Conservation (phyloP, 2,888 invertebrate genomes). For the Plemyria rubiginata region DNA sequence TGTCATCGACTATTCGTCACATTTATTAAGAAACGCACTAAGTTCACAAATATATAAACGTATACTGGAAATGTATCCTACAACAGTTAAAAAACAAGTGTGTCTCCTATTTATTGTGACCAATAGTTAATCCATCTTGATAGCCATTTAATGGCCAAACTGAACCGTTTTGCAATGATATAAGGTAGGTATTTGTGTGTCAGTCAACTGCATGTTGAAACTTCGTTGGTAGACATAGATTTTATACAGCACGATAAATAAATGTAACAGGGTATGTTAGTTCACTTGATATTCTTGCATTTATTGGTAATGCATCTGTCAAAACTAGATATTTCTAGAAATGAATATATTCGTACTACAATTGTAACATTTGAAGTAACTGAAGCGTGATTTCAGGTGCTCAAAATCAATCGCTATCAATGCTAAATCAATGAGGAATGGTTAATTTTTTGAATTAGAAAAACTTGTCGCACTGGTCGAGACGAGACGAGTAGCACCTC, state of each 20-base stretch:
- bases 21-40: constrained; percentile 4
- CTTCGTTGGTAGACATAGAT: constrained; percentile 25
- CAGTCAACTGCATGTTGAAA: constrained; percentile 25
- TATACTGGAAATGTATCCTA: not conserved
- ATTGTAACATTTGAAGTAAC: constrained; percentile 13
- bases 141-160: constrained; percentile 26
- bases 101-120: constrained; percentile 8
- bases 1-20: constrained; percentile 18
- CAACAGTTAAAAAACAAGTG: not conserved
- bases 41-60: not conserved
- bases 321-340: constrained; percentile 23
- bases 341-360: constrained; percentile 11
- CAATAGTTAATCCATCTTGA: constrained; percentile 10
- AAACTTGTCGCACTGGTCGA: no score
- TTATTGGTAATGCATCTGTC: constrained; percentile 13
- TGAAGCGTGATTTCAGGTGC: not conserved
- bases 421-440: not conserved
- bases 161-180: constrained; percentile 11
- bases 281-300: constrained; percentile 23
- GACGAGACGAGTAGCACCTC: no score
- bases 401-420: not conserved
- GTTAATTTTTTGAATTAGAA: not conserved
- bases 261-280: constrained; percentile 38
- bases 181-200: constrained; percentile 29
- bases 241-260: constrained; percentile 27